Base-by-base conservation (phyloP, 2,888 invertebrate species). In the Tipula confusa region DNA sequence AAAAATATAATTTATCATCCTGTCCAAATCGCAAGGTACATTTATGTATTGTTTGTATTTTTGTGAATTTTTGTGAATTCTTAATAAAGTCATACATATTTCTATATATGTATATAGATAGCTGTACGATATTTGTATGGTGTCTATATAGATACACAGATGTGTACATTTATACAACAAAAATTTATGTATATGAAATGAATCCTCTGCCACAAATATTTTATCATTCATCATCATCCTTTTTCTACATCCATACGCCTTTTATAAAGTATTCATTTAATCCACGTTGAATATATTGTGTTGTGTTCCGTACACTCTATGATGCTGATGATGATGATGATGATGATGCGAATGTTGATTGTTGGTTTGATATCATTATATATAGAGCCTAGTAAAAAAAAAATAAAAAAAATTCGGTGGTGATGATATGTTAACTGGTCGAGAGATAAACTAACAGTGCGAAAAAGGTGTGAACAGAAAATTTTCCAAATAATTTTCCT, bases 201-300 rank as follows among this genome's bases (percentile, higher is more conserved):
- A 64, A 64, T 64, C 64, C 64, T 64, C 24, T 24, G 64, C 64
- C 18, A 64, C 64, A 64, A 24, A 64, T 64, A 64, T 64, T 64
- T 24, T 64, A 64, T 64, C 64, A 64, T 64, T 64, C 64, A 64
- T 64, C 64, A 64, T 64, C 64, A 64, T 64, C 64, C 64, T 18
- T 64, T 64, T 64, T 48, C 48, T 48, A n/a, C n/a, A n/a, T n/a
- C n/a, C n/a, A n/a, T n/a, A n/a, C n/a, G n/a, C 48, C 48, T 48
- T 48, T 48, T 24, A 64, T 64, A 64, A n/a, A 64, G 64, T 64
- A 64, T 64, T 64, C 64, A 64, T 64, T 64, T 64, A 64, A 64
- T 64, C 64, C 64, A 64, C 64, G 24, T 43, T 64, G 24, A 15
- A 13, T 38, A 6, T 64, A 24, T 64, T 18, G 64, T 64, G 24